These are phyloP conservation scores for Alcis repandata DNA, from an alignment of 2,888 invertebrate genomes.

Conservation along the genomic window DNA sequence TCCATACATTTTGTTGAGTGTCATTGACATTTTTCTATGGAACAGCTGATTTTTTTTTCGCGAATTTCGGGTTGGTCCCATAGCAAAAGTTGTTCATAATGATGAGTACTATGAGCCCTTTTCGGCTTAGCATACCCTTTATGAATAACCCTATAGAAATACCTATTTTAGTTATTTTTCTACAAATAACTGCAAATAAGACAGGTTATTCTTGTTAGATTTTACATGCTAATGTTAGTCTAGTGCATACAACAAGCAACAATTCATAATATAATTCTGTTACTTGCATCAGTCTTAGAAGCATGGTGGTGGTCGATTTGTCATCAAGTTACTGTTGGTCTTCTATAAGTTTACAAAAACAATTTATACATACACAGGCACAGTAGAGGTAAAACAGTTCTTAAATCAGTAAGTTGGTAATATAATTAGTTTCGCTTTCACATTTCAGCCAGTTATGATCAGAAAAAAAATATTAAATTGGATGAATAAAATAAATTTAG, in stretches of 20 bases:
- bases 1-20: no score
- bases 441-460: background rate
- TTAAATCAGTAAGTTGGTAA: background rate
- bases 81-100: no score
- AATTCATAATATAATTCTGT: slow-evolving; percentile 71
- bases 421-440: background rate
- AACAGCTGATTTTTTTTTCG: no score
- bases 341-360: slow-evolving; percentile 79
- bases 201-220: slow-evolving; percentile 12
- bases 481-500: background rate
- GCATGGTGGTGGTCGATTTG: slow-evolving; percentile 71
- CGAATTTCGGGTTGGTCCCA: no score
- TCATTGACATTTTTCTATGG: no score
- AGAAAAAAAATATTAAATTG: background rate
- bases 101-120: no score
- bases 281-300: slow-evolving; percentile 85
- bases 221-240: slow-evolving; percentile 25
- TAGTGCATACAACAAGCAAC: slow-evolving; percentile 75
- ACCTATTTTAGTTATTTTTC: background rate
- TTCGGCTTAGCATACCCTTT: no score
- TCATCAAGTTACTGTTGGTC: slow-evolving; percentile 82
- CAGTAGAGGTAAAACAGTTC: slow-evolving; percentile 14
- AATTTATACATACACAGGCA: slow-evolving; percentile 36
- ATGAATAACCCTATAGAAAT: no score
- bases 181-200: slow-evolving; percentile 9